Base-by-base conservation (phyloP, 2,113 vertebrate species). In the Otus sunia region DNA sequence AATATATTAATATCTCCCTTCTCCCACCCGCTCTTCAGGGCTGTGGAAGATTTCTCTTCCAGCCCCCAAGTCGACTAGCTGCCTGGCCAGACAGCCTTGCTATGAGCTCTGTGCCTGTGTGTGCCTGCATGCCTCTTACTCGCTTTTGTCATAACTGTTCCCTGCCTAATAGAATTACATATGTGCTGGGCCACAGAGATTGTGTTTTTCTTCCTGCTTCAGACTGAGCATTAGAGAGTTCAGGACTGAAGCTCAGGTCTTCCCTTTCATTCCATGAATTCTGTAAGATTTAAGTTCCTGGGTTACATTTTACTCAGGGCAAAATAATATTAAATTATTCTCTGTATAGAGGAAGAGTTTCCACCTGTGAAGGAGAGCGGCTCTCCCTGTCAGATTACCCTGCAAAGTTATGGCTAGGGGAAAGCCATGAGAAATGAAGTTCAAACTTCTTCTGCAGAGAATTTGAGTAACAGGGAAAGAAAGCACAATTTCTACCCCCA, bases 61-160 rank as follows among this genome's bases (percentile, higher is more conserved):
- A 50, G 30, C 25, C 36, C 45, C 53, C 0, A 2, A 29, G 27
- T 12, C 0, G 1, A 37, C 36, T 37, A 27, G 18, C 8, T 80
- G 34, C 43, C 27, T 72, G 53, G 52, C 37, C 52, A 14, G 30
- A 43, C 6, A 67, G 30, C 25, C 12, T 30, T 72, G n/a, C 71
- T 56, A 11, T 5, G 52, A 90, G 66, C 49, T 81, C 21, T 15
- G 9, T 37, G 25, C 12, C 7, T 62, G 15, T 41, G 9, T 25
- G n/a, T 2, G 3, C 80, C 59, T 52, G 21, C 12, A 4, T 11
- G 66, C 26, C 21, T 89, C 50, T 36, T 26, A 18, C 45, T 52
- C 0, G 0, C 17, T 55, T 63, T 37, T 69, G 75, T 58, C 41
- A 88, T 60, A 93, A 53, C 16, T 15, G 2, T 10, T 79, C 21